Conservation (phyloP, 2,797 vertebrate species). For the Pampus argenteus region DNA sequence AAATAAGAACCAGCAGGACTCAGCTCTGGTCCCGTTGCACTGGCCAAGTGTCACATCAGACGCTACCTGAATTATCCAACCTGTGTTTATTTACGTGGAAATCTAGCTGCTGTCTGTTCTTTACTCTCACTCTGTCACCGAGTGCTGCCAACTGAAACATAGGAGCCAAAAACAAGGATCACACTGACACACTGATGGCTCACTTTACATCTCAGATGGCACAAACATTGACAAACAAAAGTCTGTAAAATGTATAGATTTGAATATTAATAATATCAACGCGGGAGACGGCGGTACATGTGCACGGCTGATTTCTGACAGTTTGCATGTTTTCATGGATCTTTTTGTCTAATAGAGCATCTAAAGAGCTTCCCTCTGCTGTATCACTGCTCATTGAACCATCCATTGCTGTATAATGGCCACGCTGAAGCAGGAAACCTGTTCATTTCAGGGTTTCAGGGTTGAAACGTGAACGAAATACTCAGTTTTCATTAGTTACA, state of each 20-base stretch:
- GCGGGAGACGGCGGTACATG: too few species aligned
- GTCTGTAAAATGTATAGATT: background rate
- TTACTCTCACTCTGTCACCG: conserved; percentile 12
- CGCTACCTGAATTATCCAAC: conserved; percentile 41
- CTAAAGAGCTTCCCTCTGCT: conserved; percentile 11
- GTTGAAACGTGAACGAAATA: conserved; percentile 33
- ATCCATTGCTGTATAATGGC: conserved; percentile 15
- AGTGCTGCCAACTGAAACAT: conserved; percentile 26
- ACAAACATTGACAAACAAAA: conserved; percentile 12
- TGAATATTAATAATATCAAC: background rate
- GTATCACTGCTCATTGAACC: conserved; percentile 32
- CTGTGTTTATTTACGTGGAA: conserved; percentile 65
- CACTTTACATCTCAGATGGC: conserved; percentile 21
- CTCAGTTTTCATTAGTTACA: too few species aligned
- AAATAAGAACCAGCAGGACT: conserved; percentile 59
- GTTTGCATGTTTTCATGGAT: background rate
- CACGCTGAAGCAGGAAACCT: conserved; percentile 25
- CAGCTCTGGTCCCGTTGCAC: conserved; percentile 31
- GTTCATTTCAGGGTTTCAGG: conserved; percentile 40
- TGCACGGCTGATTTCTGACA: background rate
- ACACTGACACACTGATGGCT: conserved; percentile 1
- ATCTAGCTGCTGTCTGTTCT: conserved; percentile 40
- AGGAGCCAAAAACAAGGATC: conserved; percentile 19
- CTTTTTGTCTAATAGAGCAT: conserved; percentile 2
- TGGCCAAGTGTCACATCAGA: conserved; percentile 53